phyloP scores from a whole-genome alignment of 2,888 invertebrate genomes.

The Phaonia tiefii region DNA sequence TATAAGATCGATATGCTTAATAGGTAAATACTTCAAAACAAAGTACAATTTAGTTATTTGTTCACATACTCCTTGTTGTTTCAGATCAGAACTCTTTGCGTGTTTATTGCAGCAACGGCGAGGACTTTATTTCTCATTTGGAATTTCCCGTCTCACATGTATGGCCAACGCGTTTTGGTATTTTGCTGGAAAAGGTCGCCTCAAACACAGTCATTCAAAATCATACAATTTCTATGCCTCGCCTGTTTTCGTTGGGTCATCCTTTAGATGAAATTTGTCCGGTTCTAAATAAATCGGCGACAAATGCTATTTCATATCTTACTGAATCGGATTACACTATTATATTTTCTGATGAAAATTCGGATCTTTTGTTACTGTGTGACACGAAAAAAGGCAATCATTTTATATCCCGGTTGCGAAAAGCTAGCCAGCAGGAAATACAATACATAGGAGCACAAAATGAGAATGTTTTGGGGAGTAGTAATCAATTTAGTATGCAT shows the following conservation, averaged over 20 bases:
- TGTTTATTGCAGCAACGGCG: slow-evolving; percentile 89
- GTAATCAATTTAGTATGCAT: slow-evolving; percentile 69
- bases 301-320: slow-evolving; percentile 83
- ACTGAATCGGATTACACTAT: slow-evolving; percentile 85
- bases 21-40: slow-evolving; percentile 69
- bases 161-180: slow-evolving; percentile 92
- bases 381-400: slow-evolving; percentile 89
- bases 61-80: slow-evolving; percentile 17
- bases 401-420: slow-evolving; percentile 90
- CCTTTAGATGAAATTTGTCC: slow-evolving; percentile 96
- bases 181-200: slow-evolving; percentile 89
- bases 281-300: slow-evolving; percentile 86
- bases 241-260: slow-evolving; percentile 92
- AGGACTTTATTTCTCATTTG: slow-evolving; percentile 90
- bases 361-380: slow-evolving; percentile 91
- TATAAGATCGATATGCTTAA: slow-evolving; percentile 77
- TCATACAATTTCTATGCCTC: slow-evolving; percentile 84
- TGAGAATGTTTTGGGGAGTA: slow-evolving; percentile 75
- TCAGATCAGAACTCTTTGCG: slow-evolving; percentile 87
- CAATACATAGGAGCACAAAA: slow-evolving; percentile 83
- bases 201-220: slow-evolving; percentile 76
- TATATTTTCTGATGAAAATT: slow-evolving; percentile 88
- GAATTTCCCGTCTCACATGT: slow-evolving; percentile 90
- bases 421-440: slow-evolving; percentile 88
- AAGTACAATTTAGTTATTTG: too few species aligned